phyloP scores from a whole-genome alignment of 2,888 invertebrate genomes.

The Parnassius apollo region DNA sequence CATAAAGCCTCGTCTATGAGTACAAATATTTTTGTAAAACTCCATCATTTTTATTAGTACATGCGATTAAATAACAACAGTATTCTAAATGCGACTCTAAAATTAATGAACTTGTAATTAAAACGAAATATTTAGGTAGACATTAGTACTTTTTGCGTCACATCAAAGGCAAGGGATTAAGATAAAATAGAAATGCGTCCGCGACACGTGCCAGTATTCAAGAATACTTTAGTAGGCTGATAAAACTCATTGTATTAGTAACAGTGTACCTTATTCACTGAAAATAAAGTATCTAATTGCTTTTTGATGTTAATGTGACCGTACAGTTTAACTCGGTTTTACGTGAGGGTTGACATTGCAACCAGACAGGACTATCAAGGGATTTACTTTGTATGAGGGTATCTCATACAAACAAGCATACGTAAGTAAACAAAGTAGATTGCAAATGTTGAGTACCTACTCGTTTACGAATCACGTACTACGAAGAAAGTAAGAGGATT shows the following conservation, averaged over 20 bases:
- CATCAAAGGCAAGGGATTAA: slow-evolving; percentile 72
- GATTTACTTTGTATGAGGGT: slow-evolving; percentile 70
- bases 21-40: too few relatives aligned
- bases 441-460: slow-evolving; percentile 17
- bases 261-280: neutral
- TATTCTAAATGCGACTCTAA: slow-evolving; percentile 58
- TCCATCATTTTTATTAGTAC: too few relatives aligned
- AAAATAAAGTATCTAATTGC: slow-evolving; percentile 36
- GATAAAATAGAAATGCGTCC: slow-evolving; percentile 72
- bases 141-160: slow-evolving; percentile 55
- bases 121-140: slow-evolving; percentile 72
- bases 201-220: slow-evolving; percentile 73
- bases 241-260: slow-evolving; percentile 24
- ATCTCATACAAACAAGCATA: slow-evolving; percentile 57
- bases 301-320: neutral
- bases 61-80: too few relatives aligned
- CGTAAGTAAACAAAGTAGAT: slow-evolving; percentile 53
- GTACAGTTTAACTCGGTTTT: slow-evolving; percentile 38
- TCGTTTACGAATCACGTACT: neutral
- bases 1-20: too few relatives aligned
- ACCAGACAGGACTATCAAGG: slow-evolving; percentile 74
- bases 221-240: slow-evolving; percentile 47
- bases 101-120: slow-evolving; percentile 77
- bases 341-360: slow-evolving; percentile 67
- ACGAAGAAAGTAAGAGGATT: neutral